A percentile compares a stretch with the other conserved stretches of the same genome.
Conservation (phyloP, 2,113 vertebrate species). For the Maccullochella peelii region DNA sequence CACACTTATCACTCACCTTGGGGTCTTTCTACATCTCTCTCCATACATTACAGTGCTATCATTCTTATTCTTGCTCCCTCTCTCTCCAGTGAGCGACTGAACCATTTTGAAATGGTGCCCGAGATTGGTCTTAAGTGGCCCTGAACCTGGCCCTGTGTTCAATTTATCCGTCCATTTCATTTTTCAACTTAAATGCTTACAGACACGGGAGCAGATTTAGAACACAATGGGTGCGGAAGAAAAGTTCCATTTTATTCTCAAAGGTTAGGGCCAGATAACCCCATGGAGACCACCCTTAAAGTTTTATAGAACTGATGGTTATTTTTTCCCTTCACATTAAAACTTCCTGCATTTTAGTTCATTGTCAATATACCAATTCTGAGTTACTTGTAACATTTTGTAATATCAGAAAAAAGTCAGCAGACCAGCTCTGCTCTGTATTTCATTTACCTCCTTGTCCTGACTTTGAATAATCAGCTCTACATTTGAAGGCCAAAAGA, state of each 20-base stretch:
- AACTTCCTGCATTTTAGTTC: not conserved
- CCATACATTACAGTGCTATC: slow-evolving; percentile 20
- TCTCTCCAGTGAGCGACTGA: slow-evolving; percentile 43
- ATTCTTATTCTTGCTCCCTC: slow-evolving; percentile 22
- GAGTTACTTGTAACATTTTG: slow-evolving; percentile 19
- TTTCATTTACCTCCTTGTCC: slow-evolving; percentile 11
- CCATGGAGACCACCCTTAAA: slow-evolving; percentile 22
- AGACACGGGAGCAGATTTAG: slow-evolving; percentile 41
- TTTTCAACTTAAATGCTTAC: slow-evolving; percentile 69
- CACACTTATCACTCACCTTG: slow-evolving; percentile 74
- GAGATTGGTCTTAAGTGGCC: slow-evolving; percentile 66
- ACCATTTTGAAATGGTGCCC: slow-evolving; percentile 51
- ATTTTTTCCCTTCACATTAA: slow-evolving; percentile 28
- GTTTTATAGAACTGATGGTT: slow-evolving; percentile 30
- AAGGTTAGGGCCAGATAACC: slow-evolving; percentile 39
- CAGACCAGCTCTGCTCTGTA: slow-evolving; percentile 31
- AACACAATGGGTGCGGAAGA: slow-evolving; percentile 16
- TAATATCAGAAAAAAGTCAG: slow-evolving; percentile 4
- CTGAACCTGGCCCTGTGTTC: slow-evolving; percentile 64
- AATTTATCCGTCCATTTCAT: slow-evolving; percentile 66
- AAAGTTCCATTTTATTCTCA: slow-evolving; percentile 40
- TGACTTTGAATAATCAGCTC: slow-evolving; percentile 50
- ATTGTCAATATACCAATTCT: not conserved
- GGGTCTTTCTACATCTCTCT: slow-evolving; percentile 52
- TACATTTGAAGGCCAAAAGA: slow-evolving; percentile 25